Conservation (phyloP, 1,140 invertebrate genomes). For the Drosophila parvula region DNA sequence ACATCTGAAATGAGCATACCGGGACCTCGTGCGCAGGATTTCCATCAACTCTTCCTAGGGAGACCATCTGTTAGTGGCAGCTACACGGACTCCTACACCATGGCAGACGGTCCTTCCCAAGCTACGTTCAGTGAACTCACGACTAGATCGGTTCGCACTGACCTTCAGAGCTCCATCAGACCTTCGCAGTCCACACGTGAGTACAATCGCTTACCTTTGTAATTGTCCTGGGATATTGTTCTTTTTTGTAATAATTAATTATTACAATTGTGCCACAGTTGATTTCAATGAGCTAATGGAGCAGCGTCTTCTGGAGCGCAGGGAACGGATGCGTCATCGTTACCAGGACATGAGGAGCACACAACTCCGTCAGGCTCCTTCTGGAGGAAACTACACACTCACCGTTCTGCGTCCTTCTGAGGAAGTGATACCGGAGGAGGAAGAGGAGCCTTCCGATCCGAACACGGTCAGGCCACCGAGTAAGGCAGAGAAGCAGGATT, state of each 20-base stretch:
- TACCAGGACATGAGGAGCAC: constrained; percentile 51
- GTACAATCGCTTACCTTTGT: too few relatives aligned
- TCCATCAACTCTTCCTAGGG: background rate
- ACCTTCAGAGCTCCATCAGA: background rate
- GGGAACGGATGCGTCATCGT: constrained; percentile 61
- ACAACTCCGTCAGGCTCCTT: constrained; percentile 11
- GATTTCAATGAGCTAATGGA: constrained; percentile 65
- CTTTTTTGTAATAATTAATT: background rate
- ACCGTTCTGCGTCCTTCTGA: constrained; percentile 57
- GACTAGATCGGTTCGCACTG: background rate
- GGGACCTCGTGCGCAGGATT: background rate
- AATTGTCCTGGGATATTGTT: too few relatives aligned
- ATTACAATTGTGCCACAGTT: constrained; percentile 8
- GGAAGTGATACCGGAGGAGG: constrained; percentile 5
- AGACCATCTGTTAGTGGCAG: constrained; percentile 3
- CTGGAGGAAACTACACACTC: constrained; percentile 43
- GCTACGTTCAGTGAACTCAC: background rate
- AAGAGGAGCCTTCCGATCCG: background rate
- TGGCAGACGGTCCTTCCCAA: background rate
- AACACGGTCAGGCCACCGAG: background rate
- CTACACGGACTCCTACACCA: constrained; percentile 1
- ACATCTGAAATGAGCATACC: too few relatives aligned
- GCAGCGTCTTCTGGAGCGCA: constrained; percentile 52
- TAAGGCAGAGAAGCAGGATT: constrained; percentile 17
- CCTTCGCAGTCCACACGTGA: constrained; percentile 11